A percentile compares a stretch with the other conserved stretches of the same genome.
These are phyloP conservation scores for Gnatocerus cornutus DNA, from an alignment of 2,888 invertebrate genomes.

Conservation along the genomic window DNA sequence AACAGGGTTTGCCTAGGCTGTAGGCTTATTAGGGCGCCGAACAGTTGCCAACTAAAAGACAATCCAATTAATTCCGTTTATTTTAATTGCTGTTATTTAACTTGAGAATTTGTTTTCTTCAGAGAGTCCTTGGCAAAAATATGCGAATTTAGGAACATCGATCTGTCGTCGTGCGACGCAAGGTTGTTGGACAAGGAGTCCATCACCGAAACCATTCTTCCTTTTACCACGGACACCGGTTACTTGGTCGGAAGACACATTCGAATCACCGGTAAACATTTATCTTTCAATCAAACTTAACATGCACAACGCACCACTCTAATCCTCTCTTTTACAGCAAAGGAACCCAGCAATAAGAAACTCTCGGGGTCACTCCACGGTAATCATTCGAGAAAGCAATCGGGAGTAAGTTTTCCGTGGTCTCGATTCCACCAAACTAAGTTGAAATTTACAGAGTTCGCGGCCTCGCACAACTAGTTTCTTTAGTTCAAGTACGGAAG, in stretches of 20 bases:
- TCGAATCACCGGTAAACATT: slow-evolving; percentile 75
- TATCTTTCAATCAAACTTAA: slow-evolving; percentile 1
- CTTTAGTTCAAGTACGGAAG: slow-evolving; percentile 70
- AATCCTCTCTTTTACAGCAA: slow-evolving; percentile 57
- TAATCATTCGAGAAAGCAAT: slow-evolving; percentile 69
- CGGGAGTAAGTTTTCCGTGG: slow-evolving; percentile 67
- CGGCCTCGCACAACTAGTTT: slow-evolving; percentile 66
- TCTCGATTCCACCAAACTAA: slow-evolving; percentile 9
- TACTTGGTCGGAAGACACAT: slow-evolving; percentile 80
- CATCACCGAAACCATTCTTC: slow-evolving; percentile 77
- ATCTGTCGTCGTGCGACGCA: slow-evolving; percentile 76
- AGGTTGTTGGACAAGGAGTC: slow-evolving; percentile 78
- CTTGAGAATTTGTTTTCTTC: slow-evolving; percentile 61
- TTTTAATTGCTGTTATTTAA: slow-evolving; percentile 46
- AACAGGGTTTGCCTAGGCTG: slow-evolving; percentile 40
- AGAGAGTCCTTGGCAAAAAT: slow-evolving; percentile 79
- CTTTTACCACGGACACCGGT: slow-evolving; percentile 75
- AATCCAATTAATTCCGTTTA: slow-evolving; percentile 44
- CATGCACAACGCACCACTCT: neutral
- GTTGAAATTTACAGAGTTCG: slow-evolving; percentile 62
- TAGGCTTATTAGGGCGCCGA: slow-evolving; percentile 27
- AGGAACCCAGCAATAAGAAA: slow-evolving; percentile 68
- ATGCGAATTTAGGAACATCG: slow-evolving; percentile 80
- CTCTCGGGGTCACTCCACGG: slow-evolving; percentile 63
- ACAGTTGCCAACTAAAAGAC: slow-evolving; percentile 43